Evolutionary conservation across 2,888 invertebrate species (phyloP), one percentile per base, ranked within the genome.

Genomic region (Apeira syringaria): DNA sequence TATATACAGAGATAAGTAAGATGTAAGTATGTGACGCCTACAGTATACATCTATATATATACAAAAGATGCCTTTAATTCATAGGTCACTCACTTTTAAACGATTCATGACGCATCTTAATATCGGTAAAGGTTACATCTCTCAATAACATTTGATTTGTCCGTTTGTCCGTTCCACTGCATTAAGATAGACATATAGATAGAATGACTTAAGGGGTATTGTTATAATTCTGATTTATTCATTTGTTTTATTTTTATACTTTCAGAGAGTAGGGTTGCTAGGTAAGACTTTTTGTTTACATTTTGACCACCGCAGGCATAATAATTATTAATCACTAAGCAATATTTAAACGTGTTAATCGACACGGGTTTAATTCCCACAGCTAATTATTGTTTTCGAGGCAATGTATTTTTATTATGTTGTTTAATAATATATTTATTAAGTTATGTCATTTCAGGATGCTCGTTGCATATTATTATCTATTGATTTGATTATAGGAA

Each of bases 141-240:
- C 77, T 74, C 71, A 74, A 80, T 75, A 71, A 66, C 64, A 53
- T 37, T 36, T 55, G 51, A 57, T 68, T 38, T 44, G 37, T 44
- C 44, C 12, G 65, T 73, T 74, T 66, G 74, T 75, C 63, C 67
- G 70, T 70, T 71, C 68, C 70, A 59, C 63, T 72, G 76, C 75
- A 76, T 76, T 79, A 69, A 80, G 84, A 87, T 85, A 73, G 71
- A 76, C 69, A 64, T 50, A 49, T 57, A 63, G 83, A 83, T 85
- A 83, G 71, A 61, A 57, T 53, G 68, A 74, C 20, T 64, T 56
- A 59, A 60, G 61, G 58, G 59, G 74, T 76, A 81, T 83, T 80
- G 82, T 83, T 78, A 76, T 84, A 80, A 86, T 78, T 81, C 68
- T 71, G 66, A 73, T 74, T 71, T 74, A 69, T 71, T 10, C 10